Percentiles rank a stretch among this genome's conserved stretches.
Conservation (phyloP, 2,888 invertebrate species). For the Drosophila putrida region DNA sequence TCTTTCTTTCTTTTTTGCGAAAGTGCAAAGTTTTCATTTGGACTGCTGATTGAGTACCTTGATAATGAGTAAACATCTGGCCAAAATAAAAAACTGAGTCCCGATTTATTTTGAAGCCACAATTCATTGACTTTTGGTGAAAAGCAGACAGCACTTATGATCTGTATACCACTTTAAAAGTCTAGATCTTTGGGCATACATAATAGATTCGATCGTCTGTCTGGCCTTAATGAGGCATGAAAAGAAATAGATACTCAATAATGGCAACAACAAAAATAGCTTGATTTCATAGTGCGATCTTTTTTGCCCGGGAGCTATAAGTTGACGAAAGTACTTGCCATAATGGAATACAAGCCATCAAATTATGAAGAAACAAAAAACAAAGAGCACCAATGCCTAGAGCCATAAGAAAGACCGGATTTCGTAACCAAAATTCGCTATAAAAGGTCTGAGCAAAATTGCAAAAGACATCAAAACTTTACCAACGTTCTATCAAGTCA, state of each 20-base stretch:
- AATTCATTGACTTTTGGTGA: conserved; percentile 21
- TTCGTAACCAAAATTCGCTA: conserved; percentile 39
- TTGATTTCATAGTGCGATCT: conserved; percentile 52
- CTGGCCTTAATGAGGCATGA: conserved; percentile 22
- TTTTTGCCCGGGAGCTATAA: conserved; percentile 45
- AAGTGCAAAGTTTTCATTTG: conserved; percentile 75
- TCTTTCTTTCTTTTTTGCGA: conserved; percentile 4
- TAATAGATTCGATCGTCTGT: conserved; percentile 71
- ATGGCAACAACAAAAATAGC: conserved; percentile 9
- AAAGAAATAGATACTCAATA: conserved; percentile 7
- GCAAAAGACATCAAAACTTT: conserved; percentile 56
- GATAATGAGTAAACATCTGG: conserved; percentile 71
- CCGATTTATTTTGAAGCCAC: conserved; percentile 14
- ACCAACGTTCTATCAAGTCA: conserved; percentile 59
- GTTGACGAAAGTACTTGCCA: conserved; percentile 66
- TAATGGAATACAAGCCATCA: conserved; percentile 25
- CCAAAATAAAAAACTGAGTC: conserved; percentile 16
- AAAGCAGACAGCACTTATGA: conserved; percentile 51
- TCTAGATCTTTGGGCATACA: conserved; percentile 51
- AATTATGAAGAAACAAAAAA: conserved; percentile 23
- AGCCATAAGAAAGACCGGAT: conserved; percentile 65
- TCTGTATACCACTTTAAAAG: conserved; percentile 57
- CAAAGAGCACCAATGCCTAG: conserved; percentile 49
- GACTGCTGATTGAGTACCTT: conserved; percentile 65
- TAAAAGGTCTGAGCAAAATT: conserved; percentile 53